These are phyloP conservation scores for Henricia sp. DNA, from an alignment of 53 echinoderm and acorn worm species.

Conservation along the genomic window DNA sequence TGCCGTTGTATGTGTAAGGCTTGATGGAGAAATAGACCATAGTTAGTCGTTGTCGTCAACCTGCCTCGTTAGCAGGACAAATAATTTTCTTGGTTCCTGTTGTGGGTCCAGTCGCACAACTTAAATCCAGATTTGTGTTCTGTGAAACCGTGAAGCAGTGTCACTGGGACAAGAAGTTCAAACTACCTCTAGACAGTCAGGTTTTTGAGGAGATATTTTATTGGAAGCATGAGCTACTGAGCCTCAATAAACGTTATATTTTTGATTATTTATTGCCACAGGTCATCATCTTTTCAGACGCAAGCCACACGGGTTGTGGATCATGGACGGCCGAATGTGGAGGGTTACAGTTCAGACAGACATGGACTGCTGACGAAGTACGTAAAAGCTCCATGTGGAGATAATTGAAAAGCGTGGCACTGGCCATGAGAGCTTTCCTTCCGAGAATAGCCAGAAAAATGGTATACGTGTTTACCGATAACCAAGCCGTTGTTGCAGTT, in stretches of 20 bases:
- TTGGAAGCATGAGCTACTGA: not conserved
- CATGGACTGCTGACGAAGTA: not conserved
- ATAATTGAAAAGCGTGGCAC: slow-evolving; percentile 6
- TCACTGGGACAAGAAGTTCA: slow-evolving; percentile 19
- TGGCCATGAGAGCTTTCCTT: slow-evolving; percentile 1
- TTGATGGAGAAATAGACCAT: not conserved
- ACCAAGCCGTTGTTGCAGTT: slow-evolving; percentile 25
- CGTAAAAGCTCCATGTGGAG: not conserved
- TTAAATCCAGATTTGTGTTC: slow-evolving; percentile 19
- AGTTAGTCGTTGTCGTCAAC: not conserved
- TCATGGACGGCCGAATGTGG: too few relatives aligned
- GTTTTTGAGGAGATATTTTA: slow-evolving; percentile 13
- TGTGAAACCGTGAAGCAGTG: not conserved
- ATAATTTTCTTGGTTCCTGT: slow-evolving; percentile 13
- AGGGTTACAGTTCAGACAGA: too few relatives aligned
- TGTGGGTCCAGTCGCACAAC: not conserved
- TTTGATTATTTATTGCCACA: slow-evolving; percentile 49
- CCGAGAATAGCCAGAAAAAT: not conserved
- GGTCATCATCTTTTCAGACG: slow-evolving; percentile 14
- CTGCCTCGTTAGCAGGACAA: slow-evolving; percentile 8
- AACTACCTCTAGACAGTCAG: not conserved
- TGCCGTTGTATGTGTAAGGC: not conserved
- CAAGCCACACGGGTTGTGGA: slow-evolving; percentile 10
- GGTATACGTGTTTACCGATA: slow-evolving; percentile 28
- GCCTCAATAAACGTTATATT: not conserved